A percentile compares a stretch with the other conserved stretches of the same genome.
Evolutionary conservation across 2,888 invertebrate species (phyloP).

Genomic region (Leucophora obtusa): DNA sequence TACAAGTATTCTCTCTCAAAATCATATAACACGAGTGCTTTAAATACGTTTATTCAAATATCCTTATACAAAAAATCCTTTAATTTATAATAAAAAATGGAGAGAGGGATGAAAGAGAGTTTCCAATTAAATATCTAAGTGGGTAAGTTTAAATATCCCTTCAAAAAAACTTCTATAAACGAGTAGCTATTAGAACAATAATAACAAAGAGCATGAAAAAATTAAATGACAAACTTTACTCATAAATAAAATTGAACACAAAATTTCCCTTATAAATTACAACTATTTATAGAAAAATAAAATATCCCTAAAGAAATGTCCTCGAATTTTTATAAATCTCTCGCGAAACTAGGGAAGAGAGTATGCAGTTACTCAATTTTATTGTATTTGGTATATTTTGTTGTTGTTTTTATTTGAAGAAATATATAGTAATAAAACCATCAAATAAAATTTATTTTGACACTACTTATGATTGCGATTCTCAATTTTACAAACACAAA

Average conservation of each 20-base stretch:
- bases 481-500: conserved; percentile 34
- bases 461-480: conserved; percentile 50
- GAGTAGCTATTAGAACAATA: no score
- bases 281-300: neutral
- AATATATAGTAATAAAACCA: conserved; percentile 52
- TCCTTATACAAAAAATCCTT: neutral
- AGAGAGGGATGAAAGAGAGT: neutral
- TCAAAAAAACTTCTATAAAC: no score
- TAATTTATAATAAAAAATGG: neutral
- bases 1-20: no score
- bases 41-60: neutral
- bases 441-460: conserved; percentile 54
- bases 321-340: neutral
- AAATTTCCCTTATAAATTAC: neutral
- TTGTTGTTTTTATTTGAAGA: conserved; percentile 7
- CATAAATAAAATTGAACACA: neutral
- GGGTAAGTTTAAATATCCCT: neutral
- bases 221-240: neutral
- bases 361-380: neutral
- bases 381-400: neutral
- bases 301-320: no score
- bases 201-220: neutral
- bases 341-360: neutral
- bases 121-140: no score
- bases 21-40: no score